These are phyloP conservation scores for Anolis sagrei DNA, from an alignment of 2,113 vertebrate genomes.

Conservation along the genomic window DNA sequence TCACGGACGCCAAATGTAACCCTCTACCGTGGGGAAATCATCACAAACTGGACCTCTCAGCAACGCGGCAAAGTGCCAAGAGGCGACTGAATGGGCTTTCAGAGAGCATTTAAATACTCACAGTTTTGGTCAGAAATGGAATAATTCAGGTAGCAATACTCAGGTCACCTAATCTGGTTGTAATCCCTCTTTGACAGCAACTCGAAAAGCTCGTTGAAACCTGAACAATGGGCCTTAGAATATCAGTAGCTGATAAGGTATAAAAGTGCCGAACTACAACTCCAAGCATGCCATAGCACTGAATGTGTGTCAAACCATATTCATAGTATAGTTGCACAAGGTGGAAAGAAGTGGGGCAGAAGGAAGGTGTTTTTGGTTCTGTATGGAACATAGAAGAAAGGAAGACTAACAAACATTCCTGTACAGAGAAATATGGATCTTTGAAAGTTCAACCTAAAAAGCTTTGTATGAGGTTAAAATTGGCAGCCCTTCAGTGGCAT, in stretches of 20 bases:
- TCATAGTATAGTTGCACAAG: no score
- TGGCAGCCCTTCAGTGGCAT: no score
- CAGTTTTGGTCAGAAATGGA: background rate
- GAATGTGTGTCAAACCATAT: no score
- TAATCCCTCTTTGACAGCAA: conserved; percentile 5
- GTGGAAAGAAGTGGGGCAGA: no score
- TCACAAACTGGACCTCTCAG: background rate
- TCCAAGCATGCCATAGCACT: no score
- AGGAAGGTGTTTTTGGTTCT: no score
- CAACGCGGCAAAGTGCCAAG: background rate
- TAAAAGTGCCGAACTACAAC: background rate
- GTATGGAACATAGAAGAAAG: no score
- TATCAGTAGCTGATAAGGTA: background rate
- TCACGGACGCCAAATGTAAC: background rate
- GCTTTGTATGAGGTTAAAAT: background rate
- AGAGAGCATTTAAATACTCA: background rate
- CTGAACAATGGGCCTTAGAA: background rate
- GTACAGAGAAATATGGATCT: no score
- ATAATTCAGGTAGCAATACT: background rate
- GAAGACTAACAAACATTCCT: no score
- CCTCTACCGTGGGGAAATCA: conserved; percentile 9
- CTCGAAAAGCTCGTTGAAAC: no score
- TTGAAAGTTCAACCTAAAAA: background rate
- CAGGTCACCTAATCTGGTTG: background rate
- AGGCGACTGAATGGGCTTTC: background rate